Evolutionary conservation across 2,113 vertebrate species (phyloP), one percentile per base, ranked within the genome.

Genomic region (Amblyornis subalaris): DNA sequence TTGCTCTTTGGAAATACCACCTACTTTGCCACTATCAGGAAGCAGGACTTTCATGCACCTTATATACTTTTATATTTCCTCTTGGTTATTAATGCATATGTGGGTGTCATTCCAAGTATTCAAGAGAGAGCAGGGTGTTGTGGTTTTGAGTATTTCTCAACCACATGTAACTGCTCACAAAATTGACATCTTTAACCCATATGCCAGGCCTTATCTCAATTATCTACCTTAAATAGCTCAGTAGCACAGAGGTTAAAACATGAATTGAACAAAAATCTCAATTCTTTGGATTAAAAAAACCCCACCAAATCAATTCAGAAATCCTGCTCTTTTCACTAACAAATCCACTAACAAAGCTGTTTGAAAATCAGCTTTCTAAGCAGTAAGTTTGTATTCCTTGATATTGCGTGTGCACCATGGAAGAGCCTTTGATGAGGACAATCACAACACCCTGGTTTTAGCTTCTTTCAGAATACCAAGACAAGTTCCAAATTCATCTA

Each of bases 61-160:
- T 4, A 8, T 45, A 55, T 8, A 71, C n/a, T 51, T 89, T 2
- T 38, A 1, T 70, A 65, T 45, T 67, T 79, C 51, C 35, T 51
- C 17, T 48, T 57, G 13, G 50, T 71, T 73, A 57, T 26, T 48
- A 70, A 66, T 26, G 21, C 11, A 22, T 28, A 77, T 2, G 24
- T 26, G 55, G 22, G 4, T n/a, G 10, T 7, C 31, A 40, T 48
- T 81, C 11, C 26, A 71, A 53, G 28, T 7, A 33, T 0, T 1
- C 33, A 47, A 36, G 26, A 54, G 25, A 74, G 10, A 86, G 22
- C 12, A 65, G 4, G 1, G 3, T 71, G 22, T 21, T 64, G 42
- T 40, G 26, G 57, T 76, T 76, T 60, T 35, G 42, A 61, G 14
- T 23, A 53, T 50, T 88, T 84, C 45, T 45, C 0, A 1, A 33